These are phyloP conservation scores for Brachionus paranguensis DNA, from an alignment of 1,140 invertebrate species.

Conservation along the genomic window DNA sequence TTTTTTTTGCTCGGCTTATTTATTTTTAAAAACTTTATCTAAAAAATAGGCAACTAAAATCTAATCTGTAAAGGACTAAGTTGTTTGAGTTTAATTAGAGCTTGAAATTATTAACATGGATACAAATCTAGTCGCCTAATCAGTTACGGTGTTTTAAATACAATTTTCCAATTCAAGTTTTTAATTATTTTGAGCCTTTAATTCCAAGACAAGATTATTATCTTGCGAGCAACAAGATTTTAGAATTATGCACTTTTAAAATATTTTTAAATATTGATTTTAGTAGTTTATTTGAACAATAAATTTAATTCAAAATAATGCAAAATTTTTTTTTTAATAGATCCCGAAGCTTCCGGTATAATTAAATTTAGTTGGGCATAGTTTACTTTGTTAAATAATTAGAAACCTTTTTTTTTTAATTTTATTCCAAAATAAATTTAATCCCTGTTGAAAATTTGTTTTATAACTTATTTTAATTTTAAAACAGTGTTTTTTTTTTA, in stretches of 20 bases:
- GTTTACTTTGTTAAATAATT: background rate
- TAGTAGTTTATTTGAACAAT: background rate
- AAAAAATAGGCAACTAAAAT: constrained; percentile 16
- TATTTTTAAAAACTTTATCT: constrained; percentile 31
- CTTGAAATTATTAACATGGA: constrained; percentile 30
- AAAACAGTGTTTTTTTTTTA: too few relatives aligned
- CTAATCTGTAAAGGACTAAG: constrained; percentile 21
- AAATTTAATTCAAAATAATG: too few relatives aligned
- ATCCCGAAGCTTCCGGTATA: too few relatives aligned
- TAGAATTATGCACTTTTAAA: background rate
- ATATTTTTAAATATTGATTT: background rate
- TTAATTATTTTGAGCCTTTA: background rate
- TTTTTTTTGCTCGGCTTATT: constrained; percentile 3
- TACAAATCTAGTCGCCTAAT: background rate
- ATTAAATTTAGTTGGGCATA: too few relatives aligned
- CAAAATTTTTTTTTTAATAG: too few relatives aligned
- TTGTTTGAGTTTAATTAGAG: constrained; percentile 24
- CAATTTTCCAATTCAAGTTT: background rate
- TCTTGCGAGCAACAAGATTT: background rate
- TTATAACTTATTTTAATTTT: too few relatives aligned
- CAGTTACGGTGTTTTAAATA: constrained; percentile 1
- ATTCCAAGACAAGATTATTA: background rate
- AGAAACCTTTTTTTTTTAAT: background rate
- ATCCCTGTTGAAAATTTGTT: too few relatives aligned
- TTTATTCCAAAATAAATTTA: background rate